These are phyloP conservation scores for Hipparchia sbordonii DNA, from an alignment of 2,888 invertebrate genomes.

Conservation along the genomic window DNA sequence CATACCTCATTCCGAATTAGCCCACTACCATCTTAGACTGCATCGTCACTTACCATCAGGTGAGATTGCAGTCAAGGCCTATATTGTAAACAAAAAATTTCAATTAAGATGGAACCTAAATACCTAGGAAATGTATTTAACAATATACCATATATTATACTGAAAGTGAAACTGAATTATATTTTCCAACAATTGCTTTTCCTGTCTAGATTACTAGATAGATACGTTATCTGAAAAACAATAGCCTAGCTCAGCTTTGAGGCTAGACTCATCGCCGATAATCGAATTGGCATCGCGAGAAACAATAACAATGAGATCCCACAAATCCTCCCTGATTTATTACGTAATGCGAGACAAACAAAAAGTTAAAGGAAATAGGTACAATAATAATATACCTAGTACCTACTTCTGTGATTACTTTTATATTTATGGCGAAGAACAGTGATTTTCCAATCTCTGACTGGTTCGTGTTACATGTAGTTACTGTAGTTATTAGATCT, in stretches of 20 bases:
- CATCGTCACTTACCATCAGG: too few relatives aligned
- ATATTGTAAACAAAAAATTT: too few relatives aligned
- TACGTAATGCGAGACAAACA: neutral
- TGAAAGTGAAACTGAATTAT: neutral
- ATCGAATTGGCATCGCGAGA: constrained; percentile 6
- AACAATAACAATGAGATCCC: constrained; percentile 1
- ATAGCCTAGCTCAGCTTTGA: neutral
- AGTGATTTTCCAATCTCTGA: neutral
- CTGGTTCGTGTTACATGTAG: neutral
- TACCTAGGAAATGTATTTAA: too few relatives aligned
- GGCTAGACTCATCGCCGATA: constrained; percentile 1
- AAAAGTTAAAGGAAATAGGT: too few relatives aligned
- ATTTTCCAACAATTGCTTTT: neutral
- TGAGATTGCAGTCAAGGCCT: too few relatives aligned
- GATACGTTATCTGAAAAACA: neutral
- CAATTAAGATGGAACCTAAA: too few relatives aligned
- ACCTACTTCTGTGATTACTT: neutral
- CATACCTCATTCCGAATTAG: too few relatives aligned
- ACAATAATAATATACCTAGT: too few relatives aligned
- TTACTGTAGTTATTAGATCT: neutral
- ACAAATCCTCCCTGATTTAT: constrained; percentile 11
- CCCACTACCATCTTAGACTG: too few relatives aligned
- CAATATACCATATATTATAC: too few relatives aligned
- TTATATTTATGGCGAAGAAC: neutral
- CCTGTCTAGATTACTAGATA: neutral